Conservation (phyloP, 2,113 vertebrate genomes). For the Marmota monax region DNA sequence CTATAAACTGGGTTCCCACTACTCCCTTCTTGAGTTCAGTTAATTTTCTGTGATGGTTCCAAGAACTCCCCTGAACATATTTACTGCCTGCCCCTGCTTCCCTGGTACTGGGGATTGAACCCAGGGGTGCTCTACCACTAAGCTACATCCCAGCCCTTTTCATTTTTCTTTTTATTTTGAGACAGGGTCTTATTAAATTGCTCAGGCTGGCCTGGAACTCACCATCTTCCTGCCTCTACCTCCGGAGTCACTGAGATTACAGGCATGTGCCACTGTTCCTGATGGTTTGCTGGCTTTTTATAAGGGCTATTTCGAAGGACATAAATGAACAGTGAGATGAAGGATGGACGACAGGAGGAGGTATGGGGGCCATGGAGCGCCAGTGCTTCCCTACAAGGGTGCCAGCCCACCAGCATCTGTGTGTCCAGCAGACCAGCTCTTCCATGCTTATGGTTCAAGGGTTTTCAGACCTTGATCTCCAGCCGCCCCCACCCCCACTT, state of each 20-base stretch:
- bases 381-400: fast-evolving
- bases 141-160: too few species aligned
- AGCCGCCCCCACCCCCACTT: neutral
- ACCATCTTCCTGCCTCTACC: too few species aligned
- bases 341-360: neutral
- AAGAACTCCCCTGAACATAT: neutral
- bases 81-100: neutral
- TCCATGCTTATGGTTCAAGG: neutral
- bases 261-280: too few species aligned
- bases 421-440: neutral
- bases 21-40: neutral
- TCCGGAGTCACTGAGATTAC: too few species aligned
- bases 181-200: too few species aligned
- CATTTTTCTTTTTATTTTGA: too few species aligned
- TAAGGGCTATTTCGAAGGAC: neutral
- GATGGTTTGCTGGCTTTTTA: neutral
- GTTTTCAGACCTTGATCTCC: neutral
- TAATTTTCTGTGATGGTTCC: neutral
- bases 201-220: too few species aligned
- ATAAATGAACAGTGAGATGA: too few species aligned
- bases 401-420: neutral
- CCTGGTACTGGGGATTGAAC: too few species aligned
- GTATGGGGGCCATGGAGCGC: neutral
- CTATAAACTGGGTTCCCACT: neutral
- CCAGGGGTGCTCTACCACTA: too few species aligned